phyloP scores from a whole-genome alignment of 2,888 invertebrate species.

The Rhagonycha lutea region DNA sequence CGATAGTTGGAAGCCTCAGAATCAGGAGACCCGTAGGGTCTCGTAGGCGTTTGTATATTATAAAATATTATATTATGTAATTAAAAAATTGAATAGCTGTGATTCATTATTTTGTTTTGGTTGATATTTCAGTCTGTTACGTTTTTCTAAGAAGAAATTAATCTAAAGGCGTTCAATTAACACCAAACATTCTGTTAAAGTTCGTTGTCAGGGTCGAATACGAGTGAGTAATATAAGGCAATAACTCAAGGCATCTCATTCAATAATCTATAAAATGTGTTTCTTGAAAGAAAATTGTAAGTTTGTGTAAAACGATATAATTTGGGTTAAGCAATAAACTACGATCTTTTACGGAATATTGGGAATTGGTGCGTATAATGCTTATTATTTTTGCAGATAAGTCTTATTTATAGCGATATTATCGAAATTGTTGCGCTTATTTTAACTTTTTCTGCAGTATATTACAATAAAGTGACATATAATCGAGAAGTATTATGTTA shows the following conservation, averaged over 20 bases:
- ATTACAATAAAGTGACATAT: not conserved
- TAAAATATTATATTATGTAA: too few species aligned
- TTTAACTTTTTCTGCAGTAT: not conserved
- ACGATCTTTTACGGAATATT: too few species aligned
- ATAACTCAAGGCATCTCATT: not conserved
- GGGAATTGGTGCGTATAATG: too few species aligned
- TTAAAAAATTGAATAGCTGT: too few species aligned
- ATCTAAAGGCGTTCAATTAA: not conserved
- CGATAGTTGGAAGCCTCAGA: too few species aligned
- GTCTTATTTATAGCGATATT: too few species aligned
- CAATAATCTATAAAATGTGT: not conserved
- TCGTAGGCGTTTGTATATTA: too few species aligned
- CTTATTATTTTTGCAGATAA: too few species aligned
- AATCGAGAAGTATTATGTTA: not conserved
- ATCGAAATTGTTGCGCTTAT: not conserved
- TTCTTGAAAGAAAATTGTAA: not conserved
- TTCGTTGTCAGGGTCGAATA: not conserved
- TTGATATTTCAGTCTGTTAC: too few species aligned
- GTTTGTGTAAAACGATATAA: not conserved
- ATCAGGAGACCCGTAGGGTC: too few species aligned
- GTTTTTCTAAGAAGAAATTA: not conserved
- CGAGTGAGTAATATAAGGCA: not conserved
- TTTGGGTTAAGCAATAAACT: not conserved
- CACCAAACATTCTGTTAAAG: not conserved
- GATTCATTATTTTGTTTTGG: too few species aligned